Evolutionary conservation across 2,797 vertebrate species (phyloP).

Genomic region (Macrochelys suwanniensis): DNA sequence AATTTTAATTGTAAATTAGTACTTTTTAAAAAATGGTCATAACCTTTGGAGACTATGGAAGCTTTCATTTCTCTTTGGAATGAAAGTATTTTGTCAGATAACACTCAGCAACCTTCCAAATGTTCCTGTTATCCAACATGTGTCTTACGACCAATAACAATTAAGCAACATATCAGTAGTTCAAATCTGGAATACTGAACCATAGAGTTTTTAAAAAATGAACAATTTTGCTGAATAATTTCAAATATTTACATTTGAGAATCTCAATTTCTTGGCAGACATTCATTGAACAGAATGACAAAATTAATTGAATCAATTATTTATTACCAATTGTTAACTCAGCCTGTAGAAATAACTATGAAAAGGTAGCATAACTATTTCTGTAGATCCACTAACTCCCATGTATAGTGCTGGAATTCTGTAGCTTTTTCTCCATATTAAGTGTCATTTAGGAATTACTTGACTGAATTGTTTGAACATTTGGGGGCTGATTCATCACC

Average conservation of each 20-base stretch:
- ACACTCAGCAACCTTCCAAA: neutral
- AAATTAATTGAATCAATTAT: neutral
- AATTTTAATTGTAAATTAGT: too few relatives aligned
- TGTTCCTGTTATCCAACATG: neutral
- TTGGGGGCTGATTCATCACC: neutral
- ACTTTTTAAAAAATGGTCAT: neutral
- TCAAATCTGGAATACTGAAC: neutral
- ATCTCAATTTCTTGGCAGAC: neutral
- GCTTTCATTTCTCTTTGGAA: neutral
- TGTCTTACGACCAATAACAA: neutral
- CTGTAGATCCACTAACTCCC: accelerated
- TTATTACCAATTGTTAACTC: neutral
- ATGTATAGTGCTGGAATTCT: neutral
- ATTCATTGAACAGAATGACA: neutral
- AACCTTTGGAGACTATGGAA: neutral
- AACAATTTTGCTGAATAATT: neutral
- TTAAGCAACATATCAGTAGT: neutral
- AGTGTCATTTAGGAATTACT: accelerated
- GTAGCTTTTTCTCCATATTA: neutral
- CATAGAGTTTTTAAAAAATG: neutral
- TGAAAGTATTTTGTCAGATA: neutral
- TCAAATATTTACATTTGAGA: neutral
- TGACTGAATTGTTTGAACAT: neutral
- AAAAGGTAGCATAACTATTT: neutral
- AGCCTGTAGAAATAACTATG: neutral